These are phyloP conservation scores for Lepisosteus oculatus DNA, from an alignment of 2,113 vertebrate species.

Conservation along the genomic window DNA sequence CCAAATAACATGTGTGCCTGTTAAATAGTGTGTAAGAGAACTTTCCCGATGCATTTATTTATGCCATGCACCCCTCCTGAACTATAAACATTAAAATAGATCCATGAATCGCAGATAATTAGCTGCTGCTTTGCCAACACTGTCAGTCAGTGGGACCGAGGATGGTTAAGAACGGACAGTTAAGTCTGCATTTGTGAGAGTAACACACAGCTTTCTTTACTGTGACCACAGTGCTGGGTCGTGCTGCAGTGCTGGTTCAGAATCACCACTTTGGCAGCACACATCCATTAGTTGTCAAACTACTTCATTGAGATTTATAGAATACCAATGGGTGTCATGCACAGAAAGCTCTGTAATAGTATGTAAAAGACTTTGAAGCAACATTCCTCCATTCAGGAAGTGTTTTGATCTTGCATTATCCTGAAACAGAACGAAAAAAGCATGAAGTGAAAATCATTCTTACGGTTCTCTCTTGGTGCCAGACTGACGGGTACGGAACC, in stretches of 20 bases:
- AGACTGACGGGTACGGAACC: constrained; percentile 96
- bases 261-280: too few species aligned
- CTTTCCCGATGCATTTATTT: constrained; percentile 62
- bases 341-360: too few species aligned
- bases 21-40: constrained; percentile 38
- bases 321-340: too few species aligned
- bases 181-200: constrained; percentile 59
- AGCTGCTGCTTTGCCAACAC: constrained; percentile 58
- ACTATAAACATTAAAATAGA: constrained; percentile 58
- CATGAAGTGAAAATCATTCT: not conserved
- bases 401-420: too few species aligned
- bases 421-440: too few species aligned
- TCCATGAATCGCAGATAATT: constrained; percentile 67
- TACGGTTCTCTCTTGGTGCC: constrained; percentile 26
- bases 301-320: too few species aligned
- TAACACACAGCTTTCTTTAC: constrained; percentile 52
- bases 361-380: too few species aligned
- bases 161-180: constrained; percentile 59
- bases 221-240: constrained; percentile 58
- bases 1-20: constrained; percentile 27
- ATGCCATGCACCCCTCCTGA: constrained; percentile 38
- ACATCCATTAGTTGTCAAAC: too few species aligned
- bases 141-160: constrained; percentile 62
- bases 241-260: constrained; percentile 11
- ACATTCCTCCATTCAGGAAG: too few species aligned